phyloP scores from a whole-genome alignment of 2,888 invertebrate species.

The Torymus aiolomorphi region DNA sequence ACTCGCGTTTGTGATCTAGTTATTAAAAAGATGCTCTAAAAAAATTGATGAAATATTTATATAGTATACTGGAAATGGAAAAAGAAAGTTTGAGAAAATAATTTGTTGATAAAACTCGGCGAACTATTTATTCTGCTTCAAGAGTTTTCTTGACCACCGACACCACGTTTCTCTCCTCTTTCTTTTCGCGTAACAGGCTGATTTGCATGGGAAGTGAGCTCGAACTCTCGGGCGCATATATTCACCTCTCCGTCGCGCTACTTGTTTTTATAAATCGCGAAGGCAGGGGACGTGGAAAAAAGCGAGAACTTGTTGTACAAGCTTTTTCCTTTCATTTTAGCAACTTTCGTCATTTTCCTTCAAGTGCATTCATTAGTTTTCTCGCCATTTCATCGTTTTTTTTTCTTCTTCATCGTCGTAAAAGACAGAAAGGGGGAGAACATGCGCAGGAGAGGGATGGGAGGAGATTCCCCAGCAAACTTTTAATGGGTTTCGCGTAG shows the following conservation, averaged over 20 bases:
- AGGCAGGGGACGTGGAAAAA: not conserved
- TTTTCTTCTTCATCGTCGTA: not conserved
- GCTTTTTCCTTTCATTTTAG: constrained; percentile 22
- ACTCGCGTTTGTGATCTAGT: too few species aligned
- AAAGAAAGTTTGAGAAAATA: too few species aligned
- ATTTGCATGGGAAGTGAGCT: constrained; percentile 49
- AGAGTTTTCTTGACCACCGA: constrained; percentile 7
- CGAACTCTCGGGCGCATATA: constrained; percentile 13
- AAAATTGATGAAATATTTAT: too few species aligned
- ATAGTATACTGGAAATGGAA: too few species aligned
- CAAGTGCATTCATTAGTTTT: constrained; percentile 40
- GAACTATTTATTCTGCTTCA: constrained; percentile 17
- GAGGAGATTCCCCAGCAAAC: not conserved
- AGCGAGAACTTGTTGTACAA: not conserved
- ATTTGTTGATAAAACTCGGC: too few species aligned
- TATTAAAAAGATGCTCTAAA: too few species aligned
- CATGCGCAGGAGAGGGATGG: not conserved
- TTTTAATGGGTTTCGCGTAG: constrained; percentile 31
- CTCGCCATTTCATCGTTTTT: not conserved
- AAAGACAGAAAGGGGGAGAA: not conserved
- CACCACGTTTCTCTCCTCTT: constrained; percentile 9
- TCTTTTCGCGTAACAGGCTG: constrained; percentile 51
- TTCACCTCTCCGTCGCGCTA: not conserved
- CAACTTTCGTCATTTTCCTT: constrained; percentile 44
- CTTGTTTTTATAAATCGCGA: too few species aligned